Base-by-base conservation (phyloP, 2,888 invertebrate species). In the Metellina segmentata region DNA sequence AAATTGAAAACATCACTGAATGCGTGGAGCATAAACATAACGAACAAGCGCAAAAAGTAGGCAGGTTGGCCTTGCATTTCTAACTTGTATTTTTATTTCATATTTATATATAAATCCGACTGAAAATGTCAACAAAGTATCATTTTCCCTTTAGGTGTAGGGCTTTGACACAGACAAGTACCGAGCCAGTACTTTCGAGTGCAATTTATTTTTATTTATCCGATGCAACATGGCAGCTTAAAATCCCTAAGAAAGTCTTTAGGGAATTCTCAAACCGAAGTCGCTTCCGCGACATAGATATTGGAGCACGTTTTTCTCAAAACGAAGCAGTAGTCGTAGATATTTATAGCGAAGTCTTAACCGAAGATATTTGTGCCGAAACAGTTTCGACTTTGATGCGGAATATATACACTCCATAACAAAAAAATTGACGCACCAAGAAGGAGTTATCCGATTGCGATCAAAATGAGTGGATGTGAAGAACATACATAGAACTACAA, bases 71-170 rank as follows among this genome's bases (percentile, higher is more conserved):
- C 48, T 53, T 19, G 78, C n/a, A 11, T 13, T 19, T 34, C 13
- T 75, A 74, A 72, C 70, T 53, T 53, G 20, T 85, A 19, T 74
- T 61, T 61, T 75, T 53, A 13, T 13, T 52, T 20, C 16, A 74
- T 16, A 13, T 72, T 85, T 53, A 61, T 75, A 75, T 11, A 61
- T 74, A 61, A 61, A 61, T 61, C 34, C 52, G 61, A n/a, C 53
- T 74, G 48, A 85, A 85, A 85, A 13, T 48, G 85, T 85, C 85
- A 75, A 53, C n/a, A 75, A 74, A 75, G 34, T 61, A 85, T 85
- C 74, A 51, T 75, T 19, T 11, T 16, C 16, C 48, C 61, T 53
- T 20, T 13, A 75, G 9, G 13, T 71, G 6, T 51, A 49, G 6
- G 7, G 49, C 49, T 70, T 8, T n/a, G 19, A 13, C 19, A 53